A percentile compares a stretch with the other conserved stretches of the same genome.
Conservation (phyloP, 2,888 invertebrate genomes). For the Eueremaeus valkanovi region DNA sequence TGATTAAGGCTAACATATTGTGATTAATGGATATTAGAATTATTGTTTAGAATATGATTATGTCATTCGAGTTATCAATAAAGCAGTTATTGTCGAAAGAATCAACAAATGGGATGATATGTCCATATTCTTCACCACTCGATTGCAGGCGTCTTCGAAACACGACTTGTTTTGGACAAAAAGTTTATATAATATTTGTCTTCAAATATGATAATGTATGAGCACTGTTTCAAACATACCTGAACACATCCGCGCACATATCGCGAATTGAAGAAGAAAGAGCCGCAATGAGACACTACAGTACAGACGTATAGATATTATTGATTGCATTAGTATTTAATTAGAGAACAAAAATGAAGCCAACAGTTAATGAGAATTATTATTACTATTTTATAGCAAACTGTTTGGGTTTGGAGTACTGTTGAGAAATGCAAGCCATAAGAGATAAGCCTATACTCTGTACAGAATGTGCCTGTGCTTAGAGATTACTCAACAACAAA, state of each 20-base stretch:
- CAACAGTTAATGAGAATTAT: too few relatives aligned
- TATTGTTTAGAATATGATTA: not conserved
- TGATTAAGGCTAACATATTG: conserved; percentile 1
- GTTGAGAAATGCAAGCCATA: too few relatives aligned
- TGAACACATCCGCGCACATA: conserved; percentile 52
- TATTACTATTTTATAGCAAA: not conserved
- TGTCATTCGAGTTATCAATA: conserved; percentile 15
- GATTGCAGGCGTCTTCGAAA: conserved; percentile 52
- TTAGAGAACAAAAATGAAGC: not conserved
- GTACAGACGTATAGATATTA: too few relatives aligned
- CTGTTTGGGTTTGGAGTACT: too few relatives aligned
- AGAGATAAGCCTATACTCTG: too few relatives aligned
- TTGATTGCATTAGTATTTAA: not conserved
- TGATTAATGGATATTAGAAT: not conserved
- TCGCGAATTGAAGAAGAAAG: conserved; percentile 54
- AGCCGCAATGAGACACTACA: conserved; percentile 54
- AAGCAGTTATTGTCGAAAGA: not conserved
- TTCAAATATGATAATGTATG: not conserved
- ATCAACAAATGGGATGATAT: not conserved
- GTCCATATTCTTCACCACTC: not conserved
- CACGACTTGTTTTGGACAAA: conserved; percentile 47
- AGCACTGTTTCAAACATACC: conserved; percentile 37
- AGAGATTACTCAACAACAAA: too few relatives aligned
- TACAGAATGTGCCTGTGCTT: too few relatives aligned
- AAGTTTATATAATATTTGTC: not conserved